phyloP scores from a whole-genome alignment of 2,113 vertebrate genomes.

The Orcinus orca region DNA sequence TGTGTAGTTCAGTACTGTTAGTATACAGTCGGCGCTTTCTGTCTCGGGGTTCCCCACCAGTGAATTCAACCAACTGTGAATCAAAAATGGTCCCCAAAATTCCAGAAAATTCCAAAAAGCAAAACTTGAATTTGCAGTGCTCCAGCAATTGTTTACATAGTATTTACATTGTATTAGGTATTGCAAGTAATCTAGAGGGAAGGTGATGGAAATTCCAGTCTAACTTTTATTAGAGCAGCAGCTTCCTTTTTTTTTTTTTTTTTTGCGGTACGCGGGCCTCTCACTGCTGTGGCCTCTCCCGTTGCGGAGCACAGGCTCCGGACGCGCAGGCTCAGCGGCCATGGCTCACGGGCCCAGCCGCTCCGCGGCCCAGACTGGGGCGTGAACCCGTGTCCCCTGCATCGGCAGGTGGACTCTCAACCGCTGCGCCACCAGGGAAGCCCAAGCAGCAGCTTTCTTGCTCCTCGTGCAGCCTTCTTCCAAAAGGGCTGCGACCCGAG shows the following conservation, averaged over 20 bases:
- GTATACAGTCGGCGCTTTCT: not conserved
- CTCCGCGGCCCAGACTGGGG: too few species aligned
- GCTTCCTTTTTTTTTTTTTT: too few species aligned
- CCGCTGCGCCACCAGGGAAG: too few species aligned
- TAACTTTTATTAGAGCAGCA: not conserved
- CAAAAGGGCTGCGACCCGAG: not conserved
- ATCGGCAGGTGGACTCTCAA: too few species aligned
- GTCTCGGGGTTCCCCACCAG: not conserved
- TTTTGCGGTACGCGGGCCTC: too few species aligned
- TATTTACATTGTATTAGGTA: not conserved
- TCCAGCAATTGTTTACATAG: not conserved
- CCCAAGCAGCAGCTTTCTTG: not conserved
- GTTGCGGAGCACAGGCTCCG: too few species aligned
- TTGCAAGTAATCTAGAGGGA: not conserved
- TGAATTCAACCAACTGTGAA: not conserved
- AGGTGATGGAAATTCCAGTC: not conserved
- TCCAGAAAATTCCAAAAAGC: not conserved
- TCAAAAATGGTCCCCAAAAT: not conserved
- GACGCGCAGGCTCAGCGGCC: too few species aligned
- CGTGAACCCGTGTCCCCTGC: too few species aligned
- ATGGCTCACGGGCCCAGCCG: too few species aligned
- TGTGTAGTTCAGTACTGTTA: not conserved
- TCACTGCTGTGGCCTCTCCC: too few species aligned
- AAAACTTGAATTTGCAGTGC: not conserved
- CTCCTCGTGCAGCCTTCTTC: conserved; percentile 11